These are phyloP conservation scores for Calvadosia cruxmelitensis DNA, from an alignment of 30 jellyfish, hydroid and myxozoan genomes.

Conservation along the genomic window DNA sequence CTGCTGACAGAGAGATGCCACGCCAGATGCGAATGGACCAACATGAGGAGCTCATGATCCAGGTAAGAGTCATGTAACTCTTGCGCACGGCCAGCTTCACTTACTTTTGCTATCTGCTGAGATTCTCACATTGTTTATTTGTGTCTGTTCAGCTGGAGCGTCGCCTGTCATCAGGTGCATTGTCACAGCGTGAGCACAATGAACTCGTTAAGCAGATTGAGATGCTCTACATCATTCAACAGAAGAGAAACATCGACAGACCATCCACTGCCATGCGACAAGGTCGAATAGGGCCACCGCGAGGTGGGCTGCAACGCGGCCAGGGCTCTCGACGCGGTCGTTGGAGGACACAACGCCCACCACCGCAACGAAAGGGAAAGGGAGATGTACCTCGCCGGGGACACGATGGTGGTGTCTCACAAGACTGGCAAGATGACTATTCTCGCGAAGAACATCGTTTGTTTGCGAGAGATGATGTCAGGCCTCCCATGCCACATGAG, in stretches of 20 bases:
- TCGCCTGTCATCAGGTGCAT: conserved; percentile 28
- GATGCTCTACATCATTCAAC: conserved; percentile 26
- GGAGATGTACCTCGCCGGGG: too few relatives aligned
- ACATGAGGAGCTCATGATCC: conserved; percentile 25
- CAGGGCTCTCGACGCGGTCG: too few relatives aligned
- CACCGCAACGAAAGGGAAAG: too few relatives aligned
- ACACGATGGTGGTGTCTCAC: too few relatives aligned
- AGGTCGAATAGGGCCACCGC: background rate
- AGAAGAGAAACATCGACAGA: conserved; percentile 11
- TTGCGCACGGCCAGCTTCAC: background rate
- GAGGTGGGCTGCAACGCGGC: background rate
- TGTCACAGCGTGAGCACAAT: conserved; percentile 17
- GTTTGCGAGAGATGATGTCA: too few relatives aligned
- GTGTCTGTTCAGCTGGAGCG: conserved; percentile 14
- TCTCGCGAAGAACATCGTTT: too few relatives aligned
- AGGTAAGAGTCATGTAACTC: conserved; percentile 13
- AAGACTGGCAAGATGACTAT: too few relatives aligned
- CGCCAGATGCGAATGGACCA: conserved; percentile 39
- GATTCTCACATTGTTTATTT: background rate
- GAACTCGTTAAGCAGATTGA: conserved; percentile 24
- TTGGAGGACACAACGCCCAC: too few relatives aligned
- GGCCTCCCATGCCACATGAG: too few relatives aligned
- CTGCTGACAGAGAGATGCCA: conserved; percentile 29
- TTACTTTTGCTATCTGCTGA: background rate
- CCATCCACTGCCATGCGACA: too few relatives aligned